phyloP scores from a whole-genome alignment of 2,888 invertebrate genomes.

The Pterobdella sp. region DNA sequence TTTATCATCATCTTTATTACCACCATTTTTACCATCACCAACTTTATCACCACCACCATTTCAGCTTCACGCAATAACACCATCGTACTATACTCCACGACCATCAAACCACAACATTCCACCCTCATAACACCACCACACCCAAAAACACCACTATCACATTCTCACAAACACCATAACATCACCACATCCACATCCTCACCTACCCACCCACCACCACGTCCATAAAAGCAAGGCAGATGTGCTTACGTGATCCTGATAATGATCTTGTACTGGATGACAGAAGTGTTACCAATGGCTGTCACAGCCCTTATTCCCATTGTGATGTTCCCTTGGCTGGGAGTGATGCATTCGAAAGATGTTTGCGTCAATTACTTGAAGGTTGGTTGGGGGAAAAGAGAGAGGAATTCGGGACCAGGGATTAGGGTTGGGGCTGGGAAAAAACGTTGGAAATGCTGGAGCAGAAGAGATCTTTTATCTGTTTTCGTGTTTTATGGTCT shows the following conservation, averaged over 20 bases:
- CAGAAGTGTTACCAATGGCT: slow-evolving; percentile 41
- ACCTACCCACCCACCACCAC: neutral
- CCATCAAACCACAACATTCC: neutral
- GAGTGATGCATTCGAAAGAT: slow-evolving; percentile 38
- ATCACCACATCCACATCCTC: neutral
- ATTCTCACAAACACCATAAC: neutral
- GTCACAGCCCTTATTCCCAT: slow-evolving; percentile 40
- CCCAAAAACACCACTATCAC: neutral
- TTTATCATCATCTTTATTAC: neutral
- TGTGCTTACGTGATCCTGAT: slow-evolving; percentile 46
- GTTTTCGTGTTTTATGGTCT: neutral
- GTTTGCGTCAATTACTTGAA: slow-evolving; percentile 39
- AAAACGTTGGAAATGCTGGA: neutral
- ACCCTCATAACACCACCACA: neutral
- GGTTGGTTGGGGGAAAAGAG: too few species aligned
- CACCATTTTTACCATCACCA: neutral
- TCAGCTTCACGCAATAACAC: neutral
- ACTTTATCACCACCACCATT: too few species aligned
- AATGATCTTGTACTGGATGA: slow-evolving; percentile 42
- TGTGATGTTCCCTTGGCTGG: slow-evolving; percentile 39
- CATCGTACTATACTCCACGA: too few species aligned
- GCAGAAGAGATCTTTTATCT: neutral
- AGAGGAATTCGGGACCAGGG: too few species aligned
- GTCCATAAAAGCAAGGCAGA: slow-evolving; percentile 40
- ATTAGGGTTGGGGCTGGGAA: neutral